These are phyloP conservation scores for Notolepis coatsorum DNA, from an alignment of 2,797 vertebrate species.

Conservation along the genomic window DNA sequence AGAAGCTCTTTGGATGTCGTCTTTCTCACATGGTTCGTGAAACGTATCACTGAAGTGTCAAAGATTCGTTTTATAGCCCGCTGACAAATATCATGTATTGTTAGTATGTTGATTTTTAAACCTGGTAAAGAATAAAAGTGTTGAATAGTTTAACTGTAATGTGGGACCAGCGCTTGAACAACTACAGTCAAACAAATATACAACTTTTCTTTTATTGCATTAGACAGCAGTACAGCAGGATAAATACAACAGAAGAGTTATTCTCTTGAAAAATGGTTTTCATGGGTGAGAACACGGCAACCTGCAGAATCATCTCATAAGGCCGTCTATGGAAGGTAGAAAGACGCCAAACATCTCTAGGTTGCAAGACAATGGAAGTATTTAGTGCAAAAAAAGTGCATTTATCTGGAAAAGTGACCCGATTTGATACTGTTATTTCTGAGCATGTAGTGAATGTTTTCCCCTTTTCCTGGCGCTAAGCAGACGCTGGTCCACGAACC, in stretches of 20 bases:
- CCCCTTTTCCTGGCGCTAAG: neutral
- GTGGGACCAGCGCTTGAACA: neutral
- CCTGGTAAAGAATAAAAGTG: neutral
- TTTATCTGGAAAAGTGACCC: conserved; percentile 17
- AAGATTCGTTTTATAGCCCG: conserved; percentile 42
- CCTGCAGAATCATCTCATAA: conserved; percentile 29
- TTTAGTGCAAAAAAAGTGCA: conserved; percentile 2
- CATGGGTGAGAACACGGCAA: conserved; percentile 14
- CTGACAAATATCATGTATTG: conserved; percentile 34
- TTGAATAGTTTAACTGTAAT: neutral
- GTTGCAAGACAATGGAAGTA: conserved; percentile 9
- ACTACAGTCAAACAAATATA: conserved; percentile 39
- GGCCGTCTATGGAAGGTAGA: conserved; percentile 16
- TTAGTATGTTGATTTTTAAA: no score
- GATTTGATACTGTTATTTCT: conserved; percentile 11
- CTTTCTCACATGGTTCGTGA: neutral
- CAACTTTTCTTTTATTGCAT: conserved; percentile 75
- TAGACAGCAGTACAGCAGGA: conserved; percentile 71
- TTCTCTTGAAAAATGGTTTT: conserved; percentile 24
- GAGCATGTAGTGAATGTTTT: neutral
- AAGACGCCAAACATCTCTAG: neutral
- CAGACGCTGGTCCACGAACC: neutral
- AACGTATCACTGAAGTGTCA: neutral
- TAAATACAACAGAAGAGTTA: conserved; percentile 54
- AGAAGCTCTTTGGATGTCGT: neutral